Conservation (phyloP, 2,113 vertebrate genomes). For the Lepidothrix coronata region DNA sequence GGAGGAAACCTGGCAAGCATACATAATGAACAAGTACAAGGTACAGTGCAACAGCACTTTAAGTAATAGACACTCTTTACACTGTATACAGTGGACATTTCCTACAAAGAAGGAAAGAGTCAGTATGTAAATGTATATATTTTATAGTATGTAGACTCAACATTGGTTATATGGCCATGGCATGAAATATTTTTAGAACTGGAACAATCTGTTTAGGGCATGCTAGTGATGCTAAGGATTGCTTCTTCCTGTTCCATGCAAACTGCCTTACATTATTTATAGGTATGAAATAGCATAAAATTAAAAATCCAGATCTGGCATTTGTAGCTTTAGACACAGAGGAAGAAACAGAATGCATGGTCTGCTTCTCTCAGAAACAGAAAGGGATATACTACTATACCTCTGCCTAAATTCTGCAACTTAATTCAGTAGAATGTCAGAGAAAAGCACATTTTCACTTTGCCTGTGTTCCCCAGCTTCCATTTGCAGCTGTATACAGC, state of each 20-base stretch:
- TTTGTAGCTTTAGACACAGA: neutral
- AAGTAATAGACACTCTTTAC: neutral
- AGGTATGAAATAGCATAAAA: neutral
- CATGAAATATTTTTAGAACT: neutral
- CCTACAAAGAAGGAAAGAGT: neutral
- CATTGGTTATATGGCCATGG: neutral
- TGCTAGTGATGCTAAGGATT: neutral
- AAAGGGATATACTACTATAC: neutral
- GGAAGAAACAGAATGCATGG: neutral
- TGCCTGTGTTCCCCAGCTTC: neutral
- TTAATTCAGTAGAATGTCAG: neutral
- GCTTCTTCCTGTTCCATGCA: neutral
- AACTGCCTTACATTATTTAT: neutral
- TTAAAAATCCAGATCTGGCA: neutral
- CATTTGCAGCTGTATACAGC: neutral
- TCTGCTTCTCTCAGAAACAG: neutral
- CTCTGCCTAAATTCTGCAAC: neutral
- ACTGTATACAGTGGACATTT: neutral
- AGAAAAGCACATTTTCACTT: neutral
- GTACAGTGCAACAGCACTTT: constrained; percentile 51
- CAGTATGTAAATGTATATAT: neutral
- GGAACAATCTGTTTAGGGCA: neutral
- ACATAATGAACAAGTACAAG: constrained; percentile 79
- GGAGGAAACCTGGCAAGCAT: constrained; percentile 87
- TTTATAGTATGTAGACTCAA: neutral